These are phyloP conservation scores for Rhadinocentrus ornatus DNA, from an alignment of 2,797 vertebrate genomes.

Conservation along the genomic window DNA sequence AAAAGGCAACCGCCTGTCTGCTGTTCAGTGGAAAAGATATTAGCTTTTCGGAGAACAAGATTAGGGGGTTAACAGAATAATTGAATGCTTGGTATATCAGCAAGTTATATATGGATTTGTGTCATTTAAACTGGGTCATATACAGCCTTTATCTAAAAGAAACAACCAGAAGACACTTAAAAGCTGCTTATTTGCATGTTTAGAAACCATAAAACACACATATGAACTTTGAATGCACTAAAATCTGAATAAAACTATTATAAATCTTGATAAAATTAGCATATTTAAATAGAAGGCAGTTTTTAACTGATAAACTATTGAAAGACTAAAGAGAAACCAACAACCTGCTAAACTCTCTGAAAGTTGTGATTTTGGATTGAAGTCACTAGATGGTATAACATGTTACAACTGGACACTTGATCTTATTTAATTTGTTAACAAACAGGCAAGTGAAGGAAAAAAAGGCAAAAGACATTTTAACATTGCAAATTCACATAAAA, in stretches of 20 bases:
- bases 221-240: not conserved
- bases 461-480: no score
- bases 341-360: no score
- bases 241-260: not conserved
- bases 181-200: not conserved
- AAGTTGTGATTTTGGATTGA: no score
- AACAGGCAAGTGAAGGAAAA: no score
- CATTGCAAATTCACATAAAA: no score
- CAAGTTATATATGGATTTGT: conserved; percentile 1
- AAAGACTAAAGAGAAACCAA: no score
- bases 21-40: conserved; percentile 14
- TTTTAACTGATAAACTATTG: no score
- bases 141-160: not conserved
- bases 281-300: no score
- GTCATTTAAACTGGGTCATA: not conserved
- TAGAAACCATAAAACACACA: not conserved
- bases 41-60: conserved; percentile 49
- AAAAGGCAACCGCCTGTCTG: conserved; percentile 25
- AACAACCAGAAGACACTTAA: not conserved
- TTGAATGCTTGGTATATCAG: conserved; percentile 9
- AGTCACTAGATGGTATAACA: no score
- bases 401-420: no score
- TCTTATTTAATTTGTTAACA: no score
- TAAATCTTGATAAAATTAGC: no score
- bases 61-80: conserved; percentile 34